phyloP scores from a whole-genome alignment of 1,140 invertebrate species.

The Pseudachorutes palmiensis region DNA sequence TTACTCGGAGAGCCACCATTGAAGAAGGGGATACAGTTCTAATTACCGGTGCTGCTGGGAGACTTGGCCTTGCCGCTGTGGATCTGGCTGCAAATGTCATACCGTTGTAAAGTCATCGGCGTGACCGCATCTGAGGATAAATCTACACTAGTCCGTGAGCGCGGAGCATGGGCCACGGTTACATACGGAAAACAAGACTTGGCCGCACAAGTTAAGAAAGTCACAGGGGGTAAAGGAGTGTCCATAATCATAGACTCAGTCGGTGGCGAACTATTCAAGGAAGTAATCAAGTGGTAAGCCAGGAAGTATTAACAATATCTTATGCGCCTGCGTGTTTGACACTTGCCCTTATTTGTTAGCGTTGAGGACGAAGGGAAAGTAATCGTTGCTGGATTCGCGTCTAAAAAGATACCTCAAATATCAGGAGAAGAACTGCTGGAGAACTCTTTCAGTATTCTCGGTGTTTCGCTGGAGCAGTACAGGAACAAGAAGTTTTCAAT shows the following conservation, averaged over 20 bases:
- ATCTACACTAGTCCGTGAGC: slow-evolving; percentile 47
- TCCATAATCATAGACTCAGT: slow-evolving; percentile 53
- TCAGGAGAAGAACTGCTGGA: slow-evolving; percentile 40
- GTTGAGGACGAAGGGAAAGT: slow-evolving; percentile 49
- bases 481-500: slow-evolving; percentile 45
- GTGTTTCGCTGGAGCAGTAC: slow-evolving; percentile 50
- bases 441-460: slow-evolving; percentile 47
- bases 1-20: slow-evolving; percentile 49
- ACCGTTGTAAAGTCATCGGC: slow-evolving; percentile 51
- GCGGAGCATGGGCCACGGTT: slow-evolving; percentile 54
- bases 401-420: slow-evolving; percentile 44
- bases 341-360: slow-evolving; percentile 39
- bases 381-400: slow-evolving; percentile 51
- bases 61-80: slow-evolving; percentile 49
- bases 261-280: slow-evolving; percentile 51
- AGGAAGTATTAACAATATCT: not conserved
- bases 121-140: slow-evolving; percentile 52
- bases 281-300: slow-evolving; percentile 48
- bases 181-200: slow-evolving; percentile 50
- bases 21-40: slow-evolving; percentile 49
- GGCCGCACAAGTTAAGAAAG: slow-evolving; percentile 47
- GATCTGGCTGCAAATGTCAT: slow-evolving; percentile 56
- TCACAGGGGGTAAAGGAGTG: slow-evolving; percentile 50
- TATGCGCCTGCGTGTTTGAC: not conserved
- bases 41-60: slow-evolving; percentile 53